Evolutionary conservation across 2,113 vertebrate genomes (phyloP), one percentile per base, ranked within the genome.

Genomic region (Delphinus delphis): DNA sequence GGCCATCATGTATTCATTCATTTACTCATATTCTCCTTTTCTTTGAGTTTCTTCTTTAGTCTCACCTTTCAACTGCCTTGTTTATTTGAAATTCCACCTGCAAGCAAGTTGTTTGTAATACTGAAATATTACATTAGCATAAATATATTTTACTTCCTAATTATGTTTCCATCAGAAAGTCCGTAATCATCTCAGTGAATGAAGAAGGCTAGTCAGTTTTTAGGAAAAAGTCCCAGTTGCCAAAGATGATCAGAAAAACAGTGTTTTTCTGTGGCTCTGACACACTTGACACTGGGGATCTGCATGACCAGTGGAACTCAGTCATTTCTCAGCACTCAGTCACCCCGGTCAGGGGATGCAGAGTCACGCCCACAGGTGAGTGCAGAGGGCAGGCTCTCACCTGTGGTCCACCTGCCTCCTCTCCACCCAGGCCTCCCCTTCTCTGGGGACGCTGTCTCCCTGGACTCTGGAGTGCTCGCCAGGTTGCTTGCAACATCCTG

Each of bases 151-250:
- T 96, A 97, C 93, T 96, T 11, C 63, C 88, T 93, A 96, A 84
- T 86, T 89, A 94, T 88, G 14, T 74, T 98, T 95, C 88, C 93
- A 95, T 70, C 0, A 28, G 91, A 89, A 97, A 97, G 97, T 96
- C 76, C 81, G 28, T 47, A 2, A 82, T 83, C 38, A 28, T 28
- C 31, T 25, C 21, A 50, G 4, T 41, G 70, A 60, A 58, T 21
- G n/a, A 74, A 63, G 73, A 94, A 71, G 31, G 33, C 9, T 38
- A 80, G 33, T 53, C 58, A 44, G 23, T n/a, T 15, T 95, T 58
- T 41, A 71, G 38, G 44, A 73, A 33, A 83, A 90, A 83, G 63
- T 60, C 26, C 7, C n/a, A 63, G 38, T 31, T 86, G 25, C 8
- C 14, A 60, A 86, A 68, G 63, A 33, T 6, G 12, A 70, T 70